Conservation (phyloP, 1,140 invertebrate species). For the Potamilus streckersoni region DNA sequence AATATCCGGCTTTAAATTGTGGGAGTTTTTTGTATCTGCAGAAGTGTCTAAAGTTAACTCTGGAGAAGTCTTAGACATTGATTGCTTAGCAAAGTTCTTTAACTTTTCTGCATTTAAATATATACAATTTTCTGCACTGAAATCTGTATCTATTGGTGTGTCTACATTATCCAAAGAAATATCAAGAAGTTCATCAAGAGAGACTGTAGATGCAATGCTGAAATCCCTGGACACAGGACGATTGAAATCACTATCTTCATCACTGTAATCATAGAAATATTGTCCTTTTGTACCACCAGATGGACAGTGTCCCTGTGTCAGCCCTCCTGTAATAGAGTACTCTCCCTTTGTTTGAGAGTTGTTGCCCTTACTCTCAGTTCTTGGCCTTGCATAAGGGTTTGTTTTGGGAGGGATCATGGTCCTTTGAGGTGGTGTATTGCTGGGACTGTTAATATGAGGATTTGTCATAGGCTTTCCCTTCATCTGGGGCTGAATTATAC, state of each 20-base stretch:
- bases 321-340: no score
- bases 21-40: conserved; percentile 12
- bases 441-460: no score
- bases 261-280: conserved; percentile 63
- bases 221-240: conserved; percentile 50
- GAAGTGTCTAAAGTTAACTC: not conserved
- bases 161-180: conserved; percentile 47
- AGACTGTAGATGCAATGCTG: conserved; percentile 52
- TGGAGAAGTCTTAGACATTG: not conserved
- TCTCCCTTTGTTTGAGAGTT: no score
- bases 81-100: no score
- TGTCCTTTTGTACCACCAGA: conserved; percentile 35
- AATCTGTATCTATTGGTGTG: conserved; percentile 52
- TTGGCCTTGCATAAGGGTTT: conserved; percentile 19
- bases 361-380: conserved; percentile 4
- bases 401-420: no score
- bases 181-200: conserved; percentile 59
- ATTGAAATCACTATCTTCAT: conserved; percentile 59
- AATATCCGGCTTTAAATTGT: conserved; percentile 44
- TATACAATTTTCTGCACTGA: conserved; percentile 47
- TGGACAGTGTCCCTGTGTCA: not conserved
- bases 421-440: no score
- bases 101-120: conserved; percentile 15
- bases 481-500: no score
- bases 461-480: no score